Evolutionary conservation across 2,888 invertebrate genomes (phyloP), one percentile per base, ranked within the genome.

Genomic region (Clepsis dumicolana): DNA sequence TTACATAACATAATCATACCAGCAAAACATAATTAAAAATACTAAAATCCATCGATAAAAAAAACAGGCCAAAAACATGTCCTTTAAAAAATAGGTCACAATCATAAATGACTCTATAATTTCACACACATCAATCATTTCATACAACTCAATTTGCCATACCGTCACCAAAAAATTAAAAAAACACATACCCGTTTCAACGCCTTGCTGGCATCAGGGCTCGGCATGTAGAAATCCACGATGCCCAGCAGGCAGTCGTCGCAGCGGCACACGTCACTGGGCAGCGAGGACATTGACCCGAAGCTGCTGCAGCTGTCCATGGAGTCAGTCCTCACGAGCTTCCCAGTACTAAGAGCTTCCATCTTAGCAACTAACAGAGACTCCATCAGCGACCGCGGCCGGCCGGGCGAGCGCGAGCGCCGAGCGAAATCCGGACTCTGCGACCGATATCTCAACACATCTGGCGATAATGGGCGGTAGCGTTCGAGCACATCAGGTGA

Each of bases 211-310:
- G 92, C 88, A 72, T 94, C 95, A 56, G 95, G 94, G 59, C 83
- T 89, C 53, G 94, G 93, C 80, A 94, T 94, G 83, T 96, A 96
- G 75, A 95, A 94, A 91, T 97, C 97, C 74, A 96, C 97, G 74
- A 97, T 97, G 4, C 97, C 97, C 74, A 97, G 94, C 71, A 97
- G 90, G 78, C 97, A 97, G 86, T 97, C 97, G 83, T 97, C 97
- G 84, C 97, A 97, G 71, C 96, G 94, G 86, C 97, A 97, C 74
- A 97, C 95, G 80, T 97, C 97, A 85, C 96, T 96, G 5, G 95
- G 93, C 73, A 95, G 79, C 7, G 97, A 96, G 68, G 96, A 95
- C 83, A 94, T 93, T 0, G 96, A 96, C 18, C 95, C 95, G 66
- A 95, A 93, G 65, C 96, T 96, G 84, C 96, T 96, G 76, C 95